Evolutionary conservation across 2,888 invertebrate genomes (phyloP), one percentile per base, ranked within the genome.

Genomic region (Hololepta plana): DNA sequence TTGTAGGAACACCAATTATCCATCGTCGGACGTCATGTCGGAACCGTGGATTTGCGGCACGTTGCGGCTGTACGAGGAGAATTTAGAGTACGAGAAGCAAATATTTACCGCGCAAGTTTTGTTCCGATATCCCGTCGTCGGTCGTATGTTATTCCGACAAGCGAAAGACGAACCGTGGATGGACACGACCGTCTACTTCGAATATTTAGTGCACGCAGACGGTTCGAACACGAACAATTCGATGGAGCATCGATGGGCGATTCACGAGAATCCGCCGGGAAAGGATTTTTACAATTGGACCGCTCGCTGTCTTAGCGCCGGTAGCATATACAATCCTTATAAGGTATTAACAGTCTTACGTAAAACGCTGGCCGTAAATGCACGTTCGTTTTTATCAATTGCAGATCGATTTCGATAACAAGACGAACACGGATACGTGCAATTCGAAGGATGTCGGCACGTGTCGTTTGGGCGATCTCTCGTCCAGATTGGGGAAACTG

Each of bases 271-370:
- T 35, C 63, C 79, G 1, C 81, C 87, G 0, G 85, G 82, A 10
- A 69, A 67, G 32, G 91, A 91, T 54, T 90, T 76, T 53, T 87
- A 87, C 51, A 82, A 85, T 53, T 90, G 88, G 90, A 76, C 77
- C 14, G 72, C 64, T 21, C 59, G 90, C 17, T 88, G 90, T 47
- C 54, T 82, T 6, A 82, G 82, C 37, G 67, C 82, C 1, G 87
- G 82, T 4, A 47, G 45, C 1, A 58, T 71, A n/a, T 81, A 63
- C 46, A 81, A 90, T 55, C 90, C 90, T 0, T 72, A 72, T 39
- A 67, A 71, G 38, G 68, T 73, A 39, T 33, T 6, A 6, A 26
- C 9, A 8, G 9, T 21, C 6, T 8, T 10, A 8, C 9, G 6
- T 21, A 12, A 25, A 12, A 12, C 22, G 10, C 10, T 8, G 7